A percentile compares a stretch with the other conserved stretches of the same genome.
phyloP scores from a whole-genome alignment of 2,888 invertebrate species.

The Stenchaetothrips biformis region DNA sequence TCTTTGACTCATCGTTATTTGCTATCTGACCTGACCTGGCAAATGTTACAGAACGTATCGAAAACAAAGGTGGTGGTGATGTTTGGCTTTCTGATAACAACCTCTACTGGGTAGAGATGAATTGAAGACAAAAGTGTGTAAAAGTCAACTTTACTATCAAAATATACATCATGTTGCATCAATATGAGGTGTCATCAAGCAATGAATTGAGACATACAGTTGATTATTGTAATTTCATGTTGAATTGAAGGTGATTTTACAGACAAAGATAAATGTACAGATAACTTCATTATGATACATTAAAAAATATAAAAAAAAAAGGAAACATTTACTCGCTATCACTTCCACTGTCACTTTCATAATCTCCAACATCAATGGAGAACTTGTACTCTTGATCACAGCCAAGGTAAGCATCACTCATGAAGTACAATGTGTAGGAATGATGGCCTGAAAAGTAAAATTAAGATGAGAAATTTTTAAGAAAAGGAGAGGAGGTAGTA shows the following conservation, averaged over 20 bases:
- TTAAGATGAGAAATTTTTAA: not conserved
- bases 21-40: no score
- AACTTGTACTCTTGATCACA: slow-evolving; percentile 99
- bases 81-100: no score
- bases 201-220: not conserved
- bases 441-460: slow-evolving; percentile 59
- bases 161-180: no score
- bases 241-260: not conserved
- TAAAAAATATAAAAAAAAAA: slow-evolving; percentile 8
- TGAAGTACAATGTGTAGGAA: slow-evolving; percentile 93
- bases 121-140: no score
- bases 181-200: no score
- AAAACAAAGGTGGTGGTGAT: no score
- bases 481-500: not conserved
- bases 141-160: no score
- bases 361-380: slow-evolving; percentile 73
- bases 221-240: not conserved
- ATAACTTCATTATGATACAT: not conserved
- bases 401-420: slow-evolving; percentile 98
- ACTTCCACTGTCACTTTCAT: slow-evolving; percentile 50
- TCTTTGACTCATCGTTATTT: no score
- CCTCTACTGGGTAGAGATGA: no score
- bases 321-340: slow-evolving; percentile 38
- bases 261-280: not conserved
- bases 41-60: no score